Percentiles rank a stretch among this genome's conserved stretches.
These are phyloP conservation scores for Circaetus cinerascens DNA, from an alignment of 2,113 vertebrate genomes.

Conservation along the genomic window DNA sequence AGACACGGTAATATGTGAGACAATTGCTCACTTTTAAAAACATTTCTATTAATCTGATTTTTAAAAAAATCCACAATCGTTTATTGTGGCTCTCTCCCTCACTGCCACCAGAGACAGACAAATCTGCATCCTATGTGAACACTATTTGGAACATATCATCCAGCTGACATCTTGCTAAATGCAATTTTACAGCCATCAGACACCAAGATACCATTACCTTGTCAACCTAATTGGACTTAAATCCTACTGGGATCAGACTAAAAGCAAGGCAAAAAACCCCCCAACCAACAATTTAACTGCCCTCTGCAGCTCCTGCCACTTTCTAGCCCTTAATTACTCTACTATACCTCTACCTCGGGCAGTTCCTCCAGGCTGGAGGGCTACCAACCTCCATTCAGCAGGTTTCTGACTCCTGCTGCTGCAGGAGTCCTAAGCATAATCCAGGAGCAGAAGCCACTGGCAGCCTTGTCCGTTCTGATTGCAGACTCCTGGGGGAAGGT, in stretches of 20 bases:
- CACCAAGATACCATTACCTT: neutral
- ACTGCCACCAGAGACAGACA: neutral
- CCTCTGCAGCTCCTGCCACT: neutral
- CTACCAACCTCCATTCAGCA: neutral
- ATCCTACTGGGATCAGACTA: neutral
- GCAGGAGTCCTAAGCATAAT: neutral
- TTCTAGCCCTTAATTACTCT: neutral
- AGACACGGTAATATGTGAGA: neutral
- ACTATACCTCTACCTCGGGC: neutral
- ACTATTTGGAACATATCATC: neutral
- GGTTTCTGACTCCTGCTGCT: neutral
- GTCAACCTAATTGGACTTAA: neutral
- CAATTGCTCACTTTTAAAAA: neutral
- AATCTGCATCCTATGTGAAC: neutral
- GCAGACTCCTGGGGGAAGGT: neutral
- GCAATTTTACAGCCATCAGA: neutral
- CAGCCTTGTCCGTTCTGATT: neutral
- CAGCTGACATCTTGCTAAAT: neutral
- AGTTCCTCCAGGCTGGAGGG: neutral
- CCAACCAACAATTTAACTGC: neutral
- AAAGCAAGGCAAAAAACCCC: neutral
- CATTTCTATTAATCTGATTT: neutral
- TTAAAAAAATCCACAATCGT: neutral
- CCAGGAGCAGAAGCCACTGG: neutral
- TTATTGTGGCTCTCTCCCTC: neutral